These are phyloP conservation scores for Subacronicta megacephala DNA, from an alignment of 2,888 invertebrate species.

Conservation along the genomic window DNA sequence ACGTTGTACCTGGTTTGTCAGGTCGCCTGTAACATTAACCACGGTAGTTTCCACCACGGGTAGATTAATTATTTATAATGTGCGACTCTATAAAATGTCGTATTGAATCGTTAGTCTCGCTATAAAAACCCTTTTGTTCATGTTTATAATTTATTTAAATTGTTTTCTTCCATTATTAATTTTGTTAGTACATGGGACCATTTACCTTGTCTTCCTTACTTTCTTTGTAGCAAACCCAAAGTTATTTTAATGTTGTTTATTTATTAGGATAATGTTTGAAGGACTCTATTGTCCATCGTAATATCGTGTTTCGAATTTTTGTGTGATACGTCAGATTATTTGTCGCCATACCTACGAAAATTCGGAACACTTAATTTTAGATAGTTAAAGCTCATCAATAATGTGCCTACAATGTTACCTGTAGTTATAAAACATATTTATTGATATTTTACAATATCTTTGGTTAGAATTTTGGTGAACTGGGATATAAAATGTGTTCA, in stretches of 20 bases:
- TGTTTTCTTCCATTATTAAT: conserved; percentile 68
- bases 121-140: conserved; percentile 65
- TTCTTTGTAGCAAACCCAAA: conserved; percentile 84
- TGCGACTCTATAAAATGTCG: conserved; percentile 26
- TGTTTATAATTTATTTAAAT: conserved; percentile 73
- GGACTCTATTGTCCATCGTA: conserved; percentile 51
- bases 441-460: conserved; percentile 73
- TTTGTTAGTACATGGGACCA: conserved; percentile 76
- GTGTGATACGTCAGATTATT: conserved; percentile 17
- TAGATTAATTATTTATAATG: conserved; percentile 60
- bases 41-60: conserved; percentile 65
- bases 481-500: conserved; percentile 86
- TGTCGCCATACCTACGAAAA: conserved; percentile 22
- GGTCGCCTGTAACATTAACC: conserved; percentile 53
- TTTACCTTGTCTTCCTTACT: conserved; percentile 83
- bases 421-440: conserved; percentile 82
- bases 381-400: conserved; percentile 83
- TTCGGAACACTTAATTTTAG: conserved; percentile 58
- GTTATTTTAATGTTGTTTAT: conserved; percentile 84
- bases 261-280: conserved; percentile 75
- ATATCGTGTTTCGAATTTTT: conserved; percentile 38
- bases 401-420: conserved; percentile 90
- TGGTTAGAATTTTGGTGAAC: conserved; percentile 75
- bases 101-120: conserved; percentile 52
- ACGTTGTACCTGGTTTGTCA: conserved; percentile 53